Conservation (phyloP, 2,888 invertebrate genomes). For the Mongoloraphidia duomilia region DNA sequence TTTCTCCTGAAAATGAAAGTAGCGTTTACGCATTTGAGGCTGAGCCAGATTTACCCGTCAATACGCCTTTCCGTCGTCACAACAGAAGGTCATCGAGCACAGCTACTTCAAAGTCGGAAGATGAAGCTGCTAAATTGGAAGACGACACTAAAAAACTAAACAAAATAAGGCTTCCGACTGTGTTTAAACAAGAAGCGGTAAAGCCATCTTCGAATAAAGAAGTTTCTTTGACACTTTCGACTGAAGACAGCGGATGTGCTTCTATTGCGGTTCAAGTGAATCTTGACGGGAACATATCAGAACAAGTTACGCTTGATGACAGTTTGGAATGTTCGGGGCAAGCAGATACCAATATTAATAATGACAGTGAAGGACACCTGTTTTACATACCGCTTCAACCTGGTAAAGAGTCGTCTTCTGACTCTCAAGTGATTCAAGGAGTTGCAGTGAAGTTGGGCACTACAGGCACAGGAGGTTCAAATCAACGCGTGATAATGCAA, state of each 20-base stretch:
- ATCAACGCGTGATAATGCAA: constrained; percentile 46
- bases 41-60: constrained; percentile 41
- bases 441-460: constrained; percentile 50
- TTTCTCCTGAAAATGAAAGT: constrained; percentile 52
- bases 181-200: constrained; percentile 17
- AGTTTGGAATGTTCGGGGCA: constrained; percentile 31
- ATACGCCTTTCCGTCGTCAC: constrained; percentile 41
- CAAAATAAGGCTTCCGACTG: constrained; percentile 22
- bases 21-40: constrained; percentile 60
- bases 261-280: constrained; percentile 40
- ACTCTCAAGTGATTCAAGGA: constrained; percentile 33
- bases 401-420: constrained; percentile 17
- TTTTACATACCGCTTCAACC: constrained; percentile 49
- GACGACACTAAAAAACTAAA: constrained; percentile 19
- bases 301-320: constrained; percentile 16
- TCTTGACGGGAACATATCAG: constrained; percentile 27
- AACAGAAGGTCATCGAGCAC: constrained; percentile 32
- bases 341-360: constrained; percentile 32
- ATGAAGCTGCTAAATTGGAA: constrained; percentile 26
- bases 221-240: constrained; percentile 27
- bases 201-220: constrained; percentile 16
- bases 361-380: constrained; percentile 39
- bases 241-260: constrained; percentile 29
- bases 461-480: constrained; percentile 45
- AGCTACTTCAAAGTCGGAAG: constrained; percentile 31